phyloP scores from a whole-genome alignment of 2,113 vertebrate genomes.

The Stercorarius parasiticus region DNA sequence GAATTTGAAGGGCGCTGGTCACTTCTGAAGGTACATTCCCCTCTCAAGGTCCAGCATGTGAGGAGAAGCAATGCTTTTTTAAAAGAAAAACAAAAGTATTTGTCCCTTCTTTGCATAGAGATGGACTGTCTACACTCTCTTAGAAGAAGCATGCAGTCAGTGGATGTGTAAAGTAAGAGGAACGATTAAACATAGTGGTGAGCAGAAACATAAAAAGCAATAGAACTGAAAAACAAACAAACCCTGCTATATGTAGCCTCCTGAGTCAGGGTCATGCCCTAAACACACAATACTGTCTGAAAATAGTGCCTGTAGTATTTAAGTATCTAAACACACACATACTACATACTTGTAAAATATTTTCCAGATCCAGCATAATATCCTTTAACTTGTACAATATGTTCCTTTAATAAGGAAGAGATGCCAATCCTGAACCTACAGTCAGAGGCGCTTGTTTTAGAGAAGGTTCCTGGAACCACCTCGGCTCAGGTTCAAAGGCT shows the following conservation, averaged over 20 bases:
- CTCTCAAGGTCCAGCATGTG: constrained; percentile 31
- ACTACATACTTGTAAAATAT: background rate
- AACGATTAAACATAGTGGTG: background rate
- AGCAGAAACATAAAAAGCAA: background rate
- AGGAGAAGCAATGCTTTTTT: background rate
- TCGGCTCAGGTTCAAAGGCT: background rate
- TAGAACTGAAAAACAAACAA: background rate
- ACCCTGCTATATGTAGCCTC: background rate
- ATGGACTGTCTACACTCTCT: background rate
- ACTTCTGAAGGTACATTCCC: constrained; percentile 43
- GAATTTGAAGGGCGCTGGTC: constrained; percentile 52
- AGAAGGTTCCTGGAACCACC: background rate
- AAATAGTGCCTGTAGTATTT: background rate
- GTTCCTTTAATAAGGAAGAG: background rate
- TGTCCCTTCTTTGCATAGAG: background rate
- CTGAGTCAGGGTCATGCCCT: background rate
- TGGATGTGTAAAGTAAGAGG: background rate
- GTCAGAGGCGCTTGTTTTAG: background rate
- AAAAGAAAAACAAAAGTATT: background rate
- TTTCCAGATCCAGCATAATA: background rate
- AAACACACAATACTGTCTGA: background rate
- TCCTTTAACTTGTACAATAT: background rate
- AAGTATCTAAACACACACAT: background rate
- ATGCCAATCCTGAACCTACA: background rate
- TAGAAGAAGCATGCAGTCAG: background rate